Base-by-base conservation (phyloP, 2,888 invertebrate species). In the Patella depressa region DNA sequence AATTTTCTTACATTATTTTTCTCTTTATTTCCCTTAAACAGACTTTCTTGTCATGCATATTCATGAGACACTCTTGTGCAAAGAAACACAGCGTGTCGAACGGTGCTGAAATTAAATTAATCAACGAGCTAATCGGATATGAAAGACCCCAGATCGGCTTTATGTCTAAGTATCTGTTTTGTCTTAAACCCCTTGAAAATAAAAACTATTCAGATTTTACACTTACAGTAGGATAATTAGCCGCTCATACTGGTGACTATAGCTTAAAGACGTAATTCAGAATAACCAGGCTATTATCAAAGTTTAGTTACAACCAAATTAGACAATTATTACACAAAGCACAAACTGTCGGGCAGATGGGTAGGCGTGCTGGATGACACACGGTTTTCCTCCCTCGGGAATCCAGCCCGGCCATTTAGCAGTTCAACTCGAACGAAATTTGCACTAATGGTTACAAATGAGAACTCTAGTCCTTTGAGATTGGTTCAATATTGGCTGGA, bases 1-100 rank as follows among this genome's bases (percentile, higher is more conserved):
- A 65, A 65, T 65, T 65, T 65, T 65, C 65, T 65, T 24, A 65
- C 65, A 65, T 65, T 65, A 65, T 65, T 65, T 65, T 65, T 24
- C 65, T 65, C 24, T 65, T 65, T 24, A 24, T 24, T 24, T 65
- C 65, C 19, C 24, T 65, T 65, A 65, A 65, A 65, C 19, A 65
- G 19, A 24, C 19, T 65, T 65, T 65, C 65, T 65, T 65, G 19
- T 65, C 19, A 65, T 65, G 65, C 19, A 65, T 65, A 65, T 65
- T 65, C 24, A 65, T 65, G 24, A 65, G 65, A 11, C 24, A 65
- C 24, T 65, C 19, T 65, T 24, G 65, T 65, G 65, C 24, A 65
- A 65, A 65, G 65, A 65, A 65, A 65, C 19, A 15, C 19, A 24
- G 65, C 24, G 65, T 65, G 65, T 24, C 24, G 65, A 24, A 11